These are phyloP conservation scores for Stichopus horrens DNA, from an alignment of 53 echinoderm and acorn worm genomes.

Conservation along the genomic window DNA sequence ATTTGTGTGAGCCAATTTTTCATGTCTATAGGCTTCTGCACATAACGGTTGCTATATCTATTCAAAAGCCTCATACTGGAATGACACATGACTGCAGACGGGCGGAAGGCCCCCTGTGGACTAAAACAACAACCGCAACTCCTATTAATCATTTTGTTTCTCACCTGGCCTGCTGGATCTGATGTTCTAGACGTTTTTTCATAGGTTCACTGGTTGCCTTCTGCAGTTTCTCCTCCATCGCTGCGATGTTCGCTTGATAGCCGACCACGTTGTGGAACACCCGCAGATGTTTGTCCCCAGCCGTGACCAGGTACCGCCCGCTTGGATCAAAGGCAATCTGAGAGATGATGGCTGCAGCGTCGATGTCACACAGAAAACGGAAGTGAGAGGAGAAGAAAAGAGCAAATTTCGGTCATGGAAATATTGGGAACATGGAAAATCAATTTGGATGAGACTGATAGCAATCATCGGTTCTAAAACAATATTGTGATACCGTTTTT, in stretches of 20 bases:
- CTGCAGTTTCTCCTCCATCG: constrained; percentile 80
- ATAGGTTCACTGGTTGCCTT: constrained; percentile 68
- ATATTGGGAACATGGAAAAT: no score
- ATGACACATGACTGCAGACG: no score
- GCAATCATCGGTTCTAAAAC: no score
- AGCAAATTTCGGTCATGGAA: background rate
- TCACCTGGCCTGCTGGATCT: constrained; percentile 76
- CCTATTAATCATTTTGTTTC: background rate
- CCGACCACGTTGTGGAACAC: constrained; percentile 94
- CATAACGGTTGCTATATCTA: no score
- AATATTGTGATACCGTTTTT: no score
- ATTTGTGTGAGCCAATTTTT: no score
- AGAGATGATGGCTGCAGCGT: constrained; percentile 67
- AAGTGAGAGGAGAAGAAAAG: background rate
- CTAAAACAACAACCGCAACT: no score
- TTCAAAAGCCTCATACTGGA: no score
- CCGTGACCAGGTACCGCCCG: constrained; percentile 81
- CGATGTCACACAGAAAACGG: background rate
- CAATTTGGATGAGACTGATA: no score
- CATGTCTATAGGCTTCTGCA: no score
- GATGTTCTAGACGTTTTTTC: constrained; percentile 74
- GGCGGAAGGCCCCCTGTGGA: no score
- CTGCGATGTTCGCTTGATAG: constrained; percentile 69
- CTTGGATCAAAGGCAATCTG: constrained; percentile 92
- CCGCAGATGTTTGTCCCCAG: constrained; percentile 84